These are phyloP conservation scores for Mohoua ochrocephala DNA, from an alignment of 2,113 vertebrate genomes.

Conservation along the genomic window DNA sequence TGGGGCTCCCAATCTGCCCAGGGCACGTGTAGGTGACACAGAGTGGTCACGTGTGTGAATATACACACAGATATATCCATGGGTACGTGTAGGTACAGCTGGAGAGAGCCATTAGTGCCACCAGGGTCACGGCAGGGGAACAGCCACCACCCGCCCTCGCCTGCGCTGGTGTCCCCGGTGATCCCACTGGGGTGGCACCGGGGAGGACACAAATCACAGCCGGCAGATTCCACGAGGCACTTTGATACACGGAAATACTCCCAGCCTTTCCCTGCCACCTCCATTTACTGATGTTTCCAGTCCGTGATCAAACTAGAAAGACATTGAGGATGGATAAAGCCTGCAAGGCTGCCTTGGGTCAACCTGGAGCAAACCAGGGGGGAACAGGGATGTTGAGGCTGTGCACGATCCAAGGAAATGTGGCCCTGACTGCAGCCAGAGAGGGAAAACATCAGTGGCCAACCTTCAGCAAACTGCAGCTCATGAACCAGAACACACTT, in stretches of 20 bases:
- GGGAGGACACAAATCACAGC: not conserved
- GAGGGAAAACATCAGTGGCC: not conserved
- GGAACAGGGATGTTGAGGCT: not conserved
- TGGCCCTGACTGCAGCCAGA: not conserved
- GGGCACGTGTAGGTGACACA: not conserved
- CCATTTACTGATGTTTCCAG: not conserved
- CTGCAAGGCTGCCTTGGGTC: not conserved
- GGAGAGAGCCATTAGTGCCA: accelerated
- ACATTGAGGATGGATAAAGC: not conserved
- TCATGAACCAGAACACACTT: not conserved
- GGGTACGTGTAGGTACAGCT: accelerated
- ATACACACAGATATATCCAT: not conserved
- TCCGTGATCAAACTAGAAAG: not conserved
- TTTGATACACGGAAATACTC: not conserved
- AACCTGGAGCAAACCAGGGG: not conserved
- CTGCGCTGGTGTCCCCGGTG: not conserved
- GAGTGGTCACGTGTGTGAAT: accelerated
- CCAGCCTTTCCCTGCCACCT: not conserved
- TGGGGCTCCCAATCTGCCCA: not conserved
- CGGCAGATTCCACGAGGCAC: not conserved
- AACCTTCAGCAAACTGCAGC: not conserved
- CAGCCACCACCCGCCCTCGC: not conserved
- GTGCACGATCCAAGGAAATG: not conserved
- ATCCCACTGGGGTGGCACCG: not conserved
- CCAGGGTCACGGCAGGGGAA: not conserved